These are phyloP conservation scores for Poecilia picta DNA, from an alignment of 2,797 vertebrate species.

Conservation along the genomic window DNA sequence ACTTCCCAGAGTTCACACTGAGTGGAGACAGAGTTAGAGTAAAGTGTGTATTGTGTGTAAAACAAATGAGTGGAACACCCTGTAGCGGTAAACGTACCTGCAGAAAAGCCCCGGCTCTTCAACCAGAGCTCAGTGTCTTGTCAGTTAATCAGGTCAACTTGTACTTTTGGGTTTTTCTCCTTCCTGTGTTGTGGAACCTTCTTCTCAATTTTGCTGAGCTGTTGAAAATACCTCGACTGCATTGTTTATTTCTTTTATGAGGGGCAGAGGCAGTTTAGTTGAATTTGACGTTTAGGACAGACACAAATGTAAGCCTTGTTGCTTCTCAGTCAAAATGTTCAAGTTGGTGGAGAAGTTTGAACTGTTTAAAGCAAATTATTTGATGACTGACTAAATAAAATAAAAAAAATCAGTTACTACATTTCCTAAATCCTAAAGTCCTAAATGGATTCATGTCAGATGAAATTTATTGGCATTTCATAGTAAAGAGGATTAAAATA, in stretches of 20 bases:
- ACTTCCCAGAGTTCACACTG: conserved; percentile 82
- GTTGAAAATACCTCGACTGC: background rate
- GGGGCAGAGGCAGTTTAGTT: no score
- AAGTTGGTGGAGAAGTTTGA: no score
- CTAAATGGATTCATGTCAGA: background rate
- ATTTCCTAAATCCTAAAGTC: no score
- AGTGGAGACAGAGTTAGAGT: conserved; percentile 56
- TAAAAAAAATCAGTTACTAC: no score
- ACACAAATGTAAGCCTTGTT: no score
- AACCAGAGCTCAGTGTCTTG: background rate
- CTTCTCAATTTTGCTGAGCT: background rate
- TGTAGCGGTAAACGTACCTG: conserved; percentile 75
- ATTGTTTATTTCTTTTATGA: background rate
- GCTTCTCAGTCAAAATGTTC: no score
- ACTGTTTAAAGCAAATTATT: no score
- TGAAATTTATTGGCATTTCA: background rate
- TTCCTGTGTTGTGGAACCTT: background rate
- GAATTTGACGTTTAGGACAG: no score
- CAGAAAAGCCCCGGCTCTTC: conserved; percentile 56
- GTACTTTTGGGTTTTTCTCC: background rate
- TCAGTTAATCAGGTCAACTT: conserved; percentile 11
- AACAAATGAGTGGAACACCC: conserved; percentile 53
- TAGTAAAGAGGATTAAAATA: background rate
- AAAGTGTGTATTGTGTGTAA: conserved; percentile 33
- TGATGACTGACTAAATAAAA: no score